Base-by-base conservation (phyloP, 2,888 invertebrate species). In the Lithophane leautieri region DNA sequence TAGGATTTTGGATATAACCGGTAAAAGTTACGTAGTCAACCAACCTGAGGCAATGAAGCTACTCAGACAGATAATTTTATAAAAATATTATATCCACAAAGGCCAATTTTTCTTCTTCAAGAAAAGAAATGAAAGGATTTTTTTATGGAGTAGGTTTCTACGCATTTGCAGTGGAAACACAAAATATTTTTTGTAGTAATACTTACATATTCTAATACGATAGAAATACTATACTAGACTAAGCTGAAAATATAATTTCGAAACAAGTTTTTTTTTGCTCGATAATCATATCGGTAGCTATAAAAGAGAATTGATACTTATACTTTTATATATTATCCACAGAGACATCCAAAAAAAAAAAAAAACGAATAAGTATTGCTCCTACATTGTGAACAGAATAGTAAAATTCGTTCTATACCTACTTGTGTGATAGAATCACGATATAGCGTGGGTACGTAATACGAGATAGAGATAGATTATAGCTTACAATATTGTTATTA, bases 11-110 rank as follows among this genome's bases (percentile, higher is more conserved):
- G 22, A 14, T 19, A 34, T 28, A 40, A n/a, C 40, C 44, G 28
- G 47, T 12, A 70, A 47, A 62, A n/a, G 52, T 12, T 61, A 40
- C 42, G 44, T 44, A 65, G 25, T 50, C 16, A 65, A 76, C 19
- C 12, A 56, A 65, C 19, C n/a, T n/a, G n/a, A 44, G 42, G 50
- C 54, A 71, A 65, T 14, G 14, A 83, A 60, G 34, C 22, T 40
- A 66, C 9, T 73, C 66, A 79, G 47, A 42, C 19, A 22, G 61
- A 61, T 58, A 61, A 66, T 69, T 78, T 72, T 25, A 63, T 60
- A 67, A 73, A 63, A 74, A 63, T 67, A 61, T 67, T 28, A 70
- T 44, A 54, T 56, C 47, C 34, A 44, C 28, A 28, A 19, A 67
- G 34, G 34, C 7, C 22, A 50, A 50, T 22, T 50, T 22, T 50